phyloP scores from a whole-genome alignment of 2,797 vertebrate genomes.

The Betta splendens region DNA sequence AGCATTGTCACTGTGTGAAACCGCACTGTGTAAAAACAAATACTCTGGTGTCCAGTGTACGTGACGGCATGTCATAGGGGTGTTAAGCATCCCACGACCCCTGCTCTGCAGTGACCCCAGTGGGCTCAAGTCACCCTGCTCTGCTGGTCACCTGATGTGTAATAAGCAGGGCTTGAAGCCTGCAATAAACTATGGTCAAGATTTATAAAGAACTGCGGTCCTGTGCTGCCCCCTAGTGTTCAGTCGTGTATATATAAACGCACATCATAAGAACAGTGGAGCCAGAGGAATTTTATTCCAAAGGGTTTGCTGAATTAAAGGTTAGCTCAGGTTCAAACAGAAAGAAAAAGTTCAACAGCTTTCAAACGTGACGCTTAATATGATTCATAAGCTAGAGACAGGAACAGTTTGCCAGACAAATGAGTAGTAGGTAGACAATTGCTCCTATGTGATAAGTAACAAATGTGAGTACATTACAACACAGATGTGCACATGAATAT shows the following conservation, averaged over 20 bases:
- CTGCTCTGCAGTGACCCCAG: no score
- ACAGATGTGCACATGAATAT: slow-evolving; percentile 26
- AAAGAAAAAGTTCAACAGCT: slow-evolving; percentile 21
- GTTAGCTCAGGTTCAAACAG: slow-evolving; percentile 10
- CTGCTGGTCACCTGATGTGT: no score
- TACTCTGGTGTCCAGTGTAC: no score
- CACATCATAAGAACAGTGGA: neutral
- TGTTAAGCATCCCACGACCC: no score
- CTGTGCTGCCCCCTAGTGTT: slow-evolving; percentile 65
- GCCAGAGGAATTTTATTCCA: slow-evolving; percentile 48
- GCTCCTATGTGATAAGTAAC: slow-evolving; percentile 30
- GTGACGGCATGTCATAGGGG: no score
- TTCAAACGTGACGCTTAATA: slow-evolving; percentile 24
- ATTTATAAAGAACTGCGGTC: slow-evolving; percentile 1
- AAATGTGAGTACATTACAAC: slow-evolving; percentile 21
- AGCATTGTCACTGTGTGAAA: no score
- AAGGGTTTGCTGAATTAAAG: slow-evolving; percentile 24
- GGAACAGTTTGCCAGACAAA: slow-evolving; percentile 5
- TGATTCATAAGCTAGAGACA: slow-evolving; percentile 15
- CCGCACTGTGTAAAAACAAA: no score
- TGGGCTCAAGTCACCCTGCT: no score
- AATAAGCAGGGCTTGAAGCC: no score
- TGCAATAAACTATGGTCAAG: neutral
- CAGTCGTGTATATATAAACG: no score
- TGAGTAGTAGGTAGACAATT: slow-evolving; percentile 6